These are phyloP conservation scores for Henricia sp. DNA, from an alignment of 53 echinoderm and acorn worm species.

Conservation along the genomic window DNA sequence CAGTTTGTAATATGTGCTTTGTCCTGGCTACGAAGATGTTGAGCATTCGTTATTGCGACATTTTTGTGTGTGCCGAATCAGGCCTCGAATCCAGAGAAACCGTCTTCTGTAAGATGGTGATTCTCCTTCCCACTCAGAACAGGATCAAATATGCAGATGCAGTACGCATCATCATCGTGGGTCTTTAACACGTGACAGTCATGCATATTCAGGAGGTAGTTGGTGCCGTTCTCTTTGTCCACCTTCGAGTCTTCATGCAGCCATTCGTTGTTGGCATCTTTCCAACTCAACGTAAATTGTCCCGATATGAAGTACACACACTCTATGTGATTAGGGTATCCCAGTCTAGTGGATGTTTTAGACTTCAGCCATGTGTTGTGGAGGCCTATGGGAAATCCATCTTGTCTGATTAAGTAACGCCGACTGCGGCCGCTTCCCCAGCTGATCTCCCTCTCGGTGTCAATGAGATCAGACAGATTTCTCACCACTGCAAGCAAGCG, in stretches of 20 bases:
- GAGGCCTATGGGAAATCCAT: conserved; percentile 43
- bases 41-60: too few relatives aligned
- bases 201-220: conserved; percentile 14
- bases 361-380: conserved; percentile 33
- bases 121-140: conserved; percentile 33
- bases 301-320: too few relatives aligned
- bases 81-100: conserved; percentile 5
- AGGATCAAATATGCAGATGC: conserved; percentile 12
- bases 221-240: conserved; percentile 36
- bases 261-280: too few relatives aligned
- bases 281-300: too few relatives aligned
- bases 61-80: too few relatives aligned
- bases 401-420: conserved; percentile 33
- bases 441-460: conserved; percentile 37
- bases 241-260: too few relatives aligned
- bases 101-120: background rate
- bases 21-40: too few relatives aligned
- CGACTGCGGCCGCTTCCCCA: conserved; percentile 45
- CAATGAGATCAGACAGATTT: conserved; percentile 10
- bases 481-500: conserved; percentile 20
- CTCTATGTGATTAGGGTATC: conserved; percentile 37
- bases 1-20: too few relatives aligned
- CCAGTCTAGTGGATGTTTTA: background rate
- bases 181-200: conserved; percentile 17
- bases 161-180: background rate